A percentile compares a stretch with the other conserved stretches of the same genome.
phyloP scores from a whole-genome alignment of 2,888 invertebrate species.

The Lomographa bimaculata region DNA sequence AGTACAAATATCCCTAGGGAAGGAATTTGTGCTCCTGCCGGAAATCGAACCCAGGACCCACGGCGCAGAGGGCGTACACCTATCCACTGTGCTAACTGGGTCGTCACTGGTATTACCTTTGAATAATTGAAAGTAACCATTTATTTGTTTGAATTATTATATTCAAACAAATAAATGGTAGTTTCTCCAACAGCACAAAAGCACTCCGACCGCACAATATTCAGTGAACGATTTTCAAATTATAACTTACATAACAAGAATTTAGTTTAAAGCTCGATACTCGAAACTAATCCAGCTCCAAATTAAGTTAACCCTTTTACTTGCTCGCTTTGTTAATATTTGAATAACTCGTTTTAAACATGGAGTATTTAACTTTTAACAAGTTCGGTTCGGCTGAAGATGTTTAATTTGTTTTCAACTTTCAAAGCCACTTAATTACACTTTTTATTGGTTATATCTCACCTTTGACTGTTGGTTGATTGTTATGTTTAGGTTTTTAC shows the following conservation, averaged over 20 bases:
- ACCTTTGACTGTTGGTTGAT: not conserved
- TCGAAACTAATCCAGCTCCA: slow-evolving; percentile 36
- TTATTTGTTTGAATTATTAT: too few relatives aligned
- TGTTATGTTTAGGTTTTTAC: too few relatives aligned
- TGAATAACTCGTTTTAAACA: slow-evolving; percentile 48
- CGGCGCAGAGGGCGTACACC: too few relatives aligned
- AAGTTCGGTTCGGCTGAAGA: slow-evolving; percentile 40
- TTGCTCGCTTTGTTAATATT: slow-evolving; percentile 41
- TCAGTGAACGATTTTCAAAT: slow-evolving; percentile 16
- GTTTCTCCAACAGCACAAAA: too few relatives aligned
- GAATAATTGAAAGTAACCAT: too few relatives aligned
- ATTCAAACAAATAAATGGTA: too few relatives aligned
- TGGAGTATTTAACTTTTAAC: slow-evolving; percentile 42
- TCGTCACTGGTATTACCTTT: too few relatives aligned
- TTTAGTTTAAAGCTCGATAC: slow-evolving; percentile 32
- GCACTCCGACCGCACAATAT: not conserved
- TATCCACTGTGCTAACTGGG: too few relatives aligned
- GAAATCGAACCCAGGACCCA: too few relatives aligned
- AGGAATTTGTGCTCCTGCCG: too few relatives aligned
- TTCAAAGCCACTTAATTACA: slow-evolving; percentile 25
- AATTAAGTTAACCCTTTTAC: slow-evolving; percentile 45
- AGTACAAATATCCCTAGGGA: too few relatives aligned
- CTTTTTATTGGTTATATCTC: slow-evolving; percentile 22
- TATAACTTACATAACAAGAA: slow-evolving; percentile 22
- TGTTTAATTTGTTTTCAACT: slow-evolving; percentile 37